These are phyloP conservation scores for Heteropelma amictum DNA, from an alignment of 2,888 invertebrate genomes.

Conservation along the genomic window DNA sequence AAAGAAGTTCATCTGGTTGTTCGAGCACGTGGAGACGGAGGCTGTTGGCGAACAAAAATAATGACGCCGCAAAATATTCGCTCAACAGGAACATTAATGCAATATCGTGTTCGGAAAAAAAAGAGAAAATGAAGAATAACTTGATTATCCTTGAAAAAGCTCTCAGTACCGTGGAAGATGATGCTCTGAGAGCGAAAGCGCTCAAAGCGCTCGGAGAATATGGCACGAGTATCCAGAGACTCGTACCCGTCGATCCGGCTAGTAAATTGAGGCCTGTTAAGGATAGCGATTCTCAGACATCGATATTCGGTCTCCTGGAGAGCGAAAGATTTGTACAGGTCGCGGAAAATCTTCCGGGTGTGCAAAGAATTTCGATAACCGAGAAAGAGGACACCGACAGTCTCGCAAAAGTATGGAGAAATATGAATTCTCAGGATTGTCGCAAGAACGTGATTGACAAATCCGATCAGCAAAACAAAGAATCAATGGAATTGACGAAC, in stretches of 20 bases:
- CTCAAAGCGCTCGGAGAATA: conserved; percentile 69
- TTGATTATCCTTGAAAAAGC: conserved; percentile 68
- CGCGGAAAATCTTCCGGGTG: neutral
- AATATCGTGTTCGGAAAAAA: neutral
- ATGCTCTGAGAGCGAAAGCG: conserved; percentile 65
- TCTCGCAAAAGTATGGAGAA: too few relatives aligned
- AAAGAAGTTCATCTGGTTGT: neutral
- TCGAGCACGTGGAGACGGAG: neutral
- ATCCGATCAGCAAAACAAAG: too few relatives aligned
- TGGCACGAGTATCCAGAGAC: conserved; percentile 64
- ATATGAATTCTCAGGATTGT: conserved; percentile 31
- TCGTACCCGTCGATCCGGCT: conserved; percentile 59
- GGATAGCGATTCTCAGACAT: conserved; percentile 66
- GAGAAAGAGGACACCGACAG: neutral
- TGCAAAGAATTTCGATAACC: conserved; percentile 22
- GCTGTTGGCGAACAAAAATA: neutral
- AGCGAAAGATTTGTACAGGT: conserved; percentile 38
- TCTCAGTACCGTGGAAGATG: conserved; percentile 65
- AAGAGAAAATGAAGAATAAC: conserved; percentile 50
- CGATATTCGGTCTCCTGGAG: conserved; percentile 64
- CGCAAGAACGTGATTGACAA: too few relatives aligned
- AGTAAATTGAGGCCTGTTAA: conserved; percentile 54
- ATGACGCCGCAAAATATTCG: neutral
- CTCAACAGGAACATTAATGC: neutral
- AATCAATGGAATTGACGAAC: neutral